These are phyloP conservation scores for Sanderia malayensis DNA, from an alignment of 30 jellyfish, hydroid and myxozoan species.

Conservation along the genomic window DNA sequence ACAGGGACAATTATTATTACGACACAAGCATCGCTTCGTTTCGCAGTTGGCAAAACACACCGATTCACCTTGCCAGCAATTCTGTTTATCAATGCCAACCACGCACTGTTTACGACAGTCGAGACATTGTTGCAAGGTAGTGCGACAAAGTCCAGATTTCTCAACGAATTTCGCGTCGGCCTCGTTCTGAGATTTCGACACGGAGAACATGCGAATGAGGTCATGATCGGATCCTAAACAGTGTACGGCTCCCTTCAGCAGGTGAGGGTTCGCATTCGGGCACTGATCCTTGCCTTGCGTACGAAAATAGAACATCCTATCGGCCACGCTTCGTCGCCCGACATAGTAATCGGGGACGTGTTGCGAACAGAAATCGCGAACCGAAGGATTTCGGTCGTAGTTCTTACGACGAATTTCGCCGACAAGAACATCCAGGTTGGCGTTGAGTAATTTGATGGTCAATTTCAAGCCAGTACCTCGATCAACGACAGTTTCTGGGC, in stretches of 20 bases:
- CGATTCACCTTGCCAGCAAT: not conserved
- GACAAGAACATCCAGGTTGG: constrained; percentile 9
- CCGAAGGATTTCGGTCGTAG: constrained; percentile 23
- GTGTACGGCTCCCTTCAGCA: constrained; percentile 12
- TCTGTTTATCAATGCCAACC: not conserved
- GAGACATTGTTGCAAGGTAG: constrained; percentile 18
- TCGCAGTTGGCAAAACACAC: constrained; percentile 16
- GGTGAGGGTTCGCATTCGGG: constrained; percentile 1
- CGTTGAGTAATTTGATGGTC: constrained; percentile 9
- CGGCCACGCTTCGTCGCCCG: constrained; percentile 15
- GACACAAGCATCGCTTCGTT: constrained; percentile 19
- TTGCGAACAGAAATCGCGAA: constrained; percentile 18
- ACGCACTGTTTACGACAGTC: constrained; percentile 27
- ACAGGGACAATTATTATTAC: constrained; percentile 21
- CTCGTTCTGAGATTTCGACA: not conserved
- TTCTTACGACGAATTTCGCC: constrained; percentile 22
- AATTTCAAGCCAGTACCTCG: constrained; percentile 55
- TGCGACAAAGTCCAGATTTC: constrained; percentile 13
- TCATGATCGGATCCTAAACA: constrained; percentile 40
- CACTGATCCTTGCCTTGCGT: constrained; percentile 4
- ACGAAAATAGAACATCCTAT: constrained; percentile 15
- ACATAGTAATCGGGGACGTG: constrained; percentile 32
- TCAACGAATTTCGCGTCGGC: constrained; percentile 6
- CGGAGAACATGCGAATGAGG: constrained; percentile 21
- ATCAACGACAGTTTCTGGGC: no score